Percentiles rank a stretch among this genome's conserved stretches.
phyloP scores from a whole-genome alignment of 2,888 invertebrate genomes.

The Tachina lurida region DNA sequence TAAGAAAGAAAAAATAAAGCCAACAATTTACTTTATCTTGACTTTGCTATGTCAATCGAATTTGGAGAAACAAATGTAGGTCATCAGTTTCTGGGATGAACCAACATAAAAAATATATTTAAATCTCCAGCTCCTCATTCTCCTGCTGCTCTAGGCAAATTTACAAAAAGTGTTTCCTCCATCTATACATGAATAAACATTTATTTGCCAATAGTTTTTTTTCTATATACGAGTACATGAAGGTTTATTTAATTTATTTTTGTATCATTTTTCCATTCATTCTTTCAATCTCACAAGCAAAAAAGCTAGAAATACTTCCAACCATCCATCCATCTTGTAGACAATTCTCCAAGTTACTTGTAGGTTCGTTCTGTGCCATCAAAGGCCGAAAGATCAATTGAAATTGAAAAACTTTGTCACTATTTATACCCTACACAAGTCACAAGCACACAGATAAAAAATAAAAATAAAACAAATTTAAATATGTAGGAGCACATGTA shows the following conservation, averaged over 20 bases:
- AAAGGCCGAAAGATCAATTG: slow-evolving; percentile 70
- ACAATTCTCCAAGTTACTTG: slow-evolving; percentile 11
- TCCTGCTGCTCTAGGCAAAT: slow-evolving; percentile 11
- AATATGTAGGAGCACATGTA: not conserved
- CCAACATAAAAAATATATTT: slow-evolving; percentile 23
- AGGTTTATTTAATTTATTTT: not conserved
- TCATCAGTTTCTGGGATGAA: slow-evolving; percentile 48
- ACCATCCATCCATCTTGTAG: slow-evolving; percentile 40
- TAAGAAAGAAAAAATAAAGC: not conserved
- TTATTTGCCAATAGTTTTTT: slow-evolving; percentile 20
- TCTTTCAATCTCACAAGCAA: not conserved
- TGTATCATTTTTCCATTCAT: not conserved
- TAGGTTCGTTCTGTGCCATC: slow-evolving; percentile 53
- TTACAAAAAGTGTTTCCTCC: slow-evolving; percentile 5
- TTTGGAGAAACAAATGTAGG: slow-evolving; percentile 58
- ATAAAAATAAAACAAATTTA: not conserved
- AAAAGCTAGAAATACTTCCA: slow-evolving; percentile 10
- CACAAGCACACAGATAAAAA: not conserved
- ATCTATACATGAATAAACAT: slow-evolving; percentile 27
- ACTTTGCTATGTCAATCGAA: slow-evolving; percentile 24
- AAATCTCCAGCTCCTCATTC: slow-evolving; percentile 19
- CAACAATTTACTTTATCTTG: slow-evolving; percentile 43
- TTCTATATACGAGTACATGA: not conserved
- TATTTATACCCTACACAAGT: slow-evolving; percentile 44
- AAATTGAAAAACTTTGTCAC: slow-evolving; percentile 70